Percentiles rank a stretch among this genome's conserved stretches.
Conservation (phyloP, 2,113 vertebrate genomes). For the Chaetodon auriga region DNA sequence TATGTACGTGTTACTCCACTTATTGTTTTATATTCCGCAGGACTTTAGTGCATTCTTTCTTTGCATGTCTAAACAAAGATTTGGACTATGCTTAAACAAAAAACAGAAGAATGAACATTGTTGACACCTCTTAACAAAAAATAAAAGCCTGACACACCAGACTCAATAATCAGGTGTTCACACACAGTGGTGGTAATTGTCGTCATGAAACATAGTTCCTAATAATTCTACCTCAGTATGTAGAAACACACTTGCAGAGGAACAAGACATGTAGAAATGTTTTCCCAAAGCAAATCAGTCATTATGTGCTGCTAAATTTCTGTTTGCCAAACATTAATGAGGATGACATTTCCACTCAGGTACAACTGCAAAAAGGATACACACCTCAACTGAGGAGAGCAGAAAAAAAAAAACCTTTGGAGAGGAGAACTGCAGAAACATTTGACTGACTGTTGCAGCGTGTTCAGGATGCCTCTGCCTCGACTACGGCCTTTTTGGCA, state of each 20-base stretch:
- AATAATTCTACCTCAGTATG: background rate
- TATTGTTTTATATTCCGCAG: too few relatives aligned
- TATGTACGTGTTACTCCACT: too few relatives aligned
- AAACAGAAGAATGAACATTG: too few relatives aligned
- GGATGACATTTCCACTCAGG: background rate
- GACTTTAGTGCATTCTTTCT: too few relatives aligned
- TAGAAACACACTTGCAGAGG: conserved; percentile 12
- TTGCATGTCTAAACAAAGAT: too few relatives aligned
- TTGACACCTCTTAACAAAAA: too few relatives aligned
- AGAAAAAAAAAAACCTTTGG: background rate
- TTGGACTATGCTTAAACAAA: too few relatives aligned
- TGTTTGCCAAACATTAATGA: conserved; percentile 15
- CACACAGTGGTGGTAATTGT: too few relatives aligned
- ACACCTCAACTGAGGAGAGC: background rate
- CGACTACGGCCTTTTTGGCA: conserved; percentile 13
- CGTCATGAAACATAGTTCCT: background rate
- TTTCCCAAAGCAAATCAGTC: conserved; percentile 15
- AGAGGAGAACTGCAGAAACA: conserved; percentile 15
- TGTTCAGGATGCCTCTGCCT: conserved; percentile 17
- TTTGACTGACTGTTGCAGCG: conserved; percentile 27
- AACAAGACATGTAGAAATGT: background rate
- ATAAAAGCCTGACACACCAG: too few relatives aligned
- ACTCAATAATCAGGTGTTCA: too few relatives aligned
- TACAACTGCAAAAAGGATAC: background rate
- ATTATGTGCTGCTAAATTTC: background rate